Base-by-base conservation (phyloP, 2,888 invertebrate species). In the Cephus runcator region DNA sequence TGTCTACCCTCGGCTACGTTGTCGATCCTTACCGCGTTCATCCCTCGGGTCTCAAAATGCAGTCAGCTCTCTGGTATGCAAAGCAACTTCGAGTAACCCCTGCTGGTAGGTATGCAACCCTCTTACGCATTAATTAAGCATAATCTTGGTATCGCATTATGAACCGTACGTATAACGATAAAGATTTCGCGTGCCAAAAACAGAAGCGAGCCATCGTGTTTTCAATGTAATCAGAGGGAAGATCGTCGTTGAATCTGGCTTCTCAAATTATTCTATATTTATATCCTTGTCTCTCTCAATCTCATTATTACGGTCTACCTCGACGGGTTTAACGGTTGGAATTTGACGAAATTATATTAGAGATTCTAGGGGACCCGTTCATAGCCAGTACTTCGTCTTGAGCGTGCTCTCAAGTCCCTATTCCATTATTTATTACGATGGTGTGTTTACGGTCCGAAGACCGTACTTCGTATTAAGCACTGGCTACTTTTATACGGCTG, bases 1-100 rank as follows among this genome's bases (percentile, higher is more conserved):
- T 69, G 56, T 6, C 56, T 56, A 23, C 15, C 56, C 23, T 76
- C n/a, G 69, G 69, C 34, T n/a, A 31, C 35, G 69, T 11, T 71
- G 56, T 76, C 31, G 77, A 77, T 73, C 73, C 76, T 30, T 9
- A 69, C 34, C n/a, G 71, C 34, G 33, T 31, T 71, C 71, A 31
- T 71, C 31, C 71, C 71, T 15, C 71, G 71, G 71, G 31, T 12
- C 71, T 71, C 71, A 2, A 71, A 69, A 71, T 34, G 71, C 31
- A 31, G 71, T 71, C 71, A 30, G 71, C 71, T 71, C 31, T 71
- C 71, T 33, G 31, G 15, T 71, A 71, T 71, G 71, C 31, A 71
- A 71, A 71, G 31, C 34, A 71, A 31, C 31, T 34, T 31, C 31
- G 12, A 31, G 31, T 34, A 9, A 31, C 71, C 34, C 31, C 71